phyloP scores from a whole-genome alignment of 2,888 invertebrate genomes.

The Ectropis crepuscularia region DNA sequence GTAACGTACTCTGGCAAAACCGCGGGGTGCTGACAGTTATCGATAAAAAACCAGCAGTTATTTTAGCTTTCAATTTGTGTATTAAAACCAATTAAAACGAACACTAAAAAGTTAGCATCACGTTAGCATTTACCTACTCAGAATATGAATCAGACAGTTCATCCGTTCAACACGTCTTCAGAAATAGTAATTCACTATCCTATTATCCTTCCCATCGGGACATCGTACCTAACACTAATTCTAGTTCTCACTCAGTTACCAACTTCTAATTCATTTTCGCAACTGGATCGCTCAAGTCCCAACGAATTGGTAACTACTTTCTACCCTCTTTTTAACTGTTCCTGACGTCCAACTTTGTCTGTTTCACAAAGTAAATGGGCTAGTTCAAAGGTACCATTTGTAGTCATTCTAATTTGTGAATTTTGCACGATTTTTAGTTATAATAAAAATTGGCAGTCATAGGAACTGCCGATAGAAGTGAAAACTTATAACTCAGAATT shows the following conservation, averaged over 20 bases:
- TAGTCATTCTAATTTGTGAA: background rate
- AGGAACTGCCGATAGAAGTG: too few species aligned
- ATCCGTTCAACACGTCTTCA: too few species aligned
- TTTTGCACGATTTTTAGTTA: background rate
- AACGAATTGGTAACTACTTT: slow-evolving; percentile 26
- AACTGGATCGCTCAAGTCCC: slow-evolving; percentile 16
- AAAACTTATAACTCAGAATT: too few species aligned
- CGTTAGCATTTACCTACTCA: too few species aligned
- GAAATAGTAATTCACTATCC: slow-evolving; percentile 1
- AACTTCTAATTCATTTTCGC: slow-evolving; percentile 23
- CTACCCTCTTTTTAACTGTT: slow-evolving; percentile 28
- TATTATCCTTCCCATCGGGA: slow-evolving; percentile 2
- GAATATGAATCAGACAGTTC: too few species aligned
- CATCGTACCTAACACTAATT: slow-evolving; percentile 13
- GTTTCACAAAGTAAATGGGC: background rate
- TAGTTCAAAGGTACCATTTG: background rate
- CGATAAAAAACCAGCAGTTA: too few species aligned
- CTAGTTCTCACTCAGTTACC: slow-evolving; percentile 18
- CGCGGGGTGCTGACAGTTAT: too few species aligned
- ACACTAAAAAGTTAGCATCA: too few species aligned
- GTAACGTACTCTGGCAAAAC: too few species aligned
- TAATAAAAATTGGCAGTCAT: too few species aligned
- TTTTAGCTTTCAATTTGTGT: too few species aligned
- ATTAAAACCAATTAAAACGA: too few species aligned
- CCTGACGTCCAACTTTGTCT: slow-evolving; percentile 27